These are phyloP conservation scores for Rhagophthalmus giganteus DNA, from an alignment of 2,888 invertebrate species.

Conservation along the genomic window DNA sequence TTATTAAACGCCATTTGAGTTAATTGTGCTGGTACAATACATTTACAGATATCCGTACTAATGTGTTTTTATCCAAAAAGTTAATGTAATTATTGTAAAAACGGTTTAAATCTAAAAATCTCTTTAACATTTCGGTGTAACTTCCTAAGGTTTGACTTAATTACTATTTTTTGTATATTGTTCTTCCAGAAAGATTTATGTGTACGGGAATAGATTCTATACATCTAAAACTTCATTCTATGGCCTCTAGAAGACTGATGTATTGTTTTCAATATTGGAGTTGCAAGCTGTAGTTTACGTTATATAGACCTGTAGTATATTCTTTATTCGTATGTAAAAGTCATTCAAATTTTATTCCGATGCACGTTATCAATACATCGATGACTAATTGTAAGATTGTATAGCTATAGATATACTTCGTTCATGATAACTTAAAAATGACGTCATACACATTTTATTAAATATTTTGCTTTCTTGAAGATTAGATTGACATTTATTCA, in stretches of 20 bases:
- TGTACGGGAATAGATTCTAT: not conserved
- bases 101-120: no score
- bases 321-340: not conserved
- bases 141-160: not conserved
- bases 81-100: not conserved
- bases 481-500: no score
- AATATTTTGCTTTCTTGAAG: no score
- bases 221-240: not conserved
- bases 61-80: not conserved
- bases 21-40: no score
- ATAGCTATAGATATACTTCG: no score
- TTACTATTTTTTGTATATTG: not conserved
- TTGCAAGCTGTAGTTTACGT: slow-evolving; percentile 8
- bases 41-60: no score
- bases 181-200: not conserved
- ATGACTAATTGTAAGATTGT: no score
- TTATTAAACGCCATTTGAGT: no score
- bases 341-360: not conserved
- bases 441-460: no score
- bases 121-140: not conserved
- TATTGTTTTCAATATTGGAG: slow-evolving; percentile 31
- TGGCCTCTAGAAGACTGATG: slow-evolving; percentile 29
- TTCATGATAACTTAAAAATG: not conserved
- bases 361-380: no score
- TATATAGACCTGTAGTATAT: not conserved